Percentiles rank a stretch among this genome's conserved stretches.
Evolutionary conservation across 2,797 vertebrate genomes (phyloP).

Genomic region (Chrysocyon brachyurus): DNA sequence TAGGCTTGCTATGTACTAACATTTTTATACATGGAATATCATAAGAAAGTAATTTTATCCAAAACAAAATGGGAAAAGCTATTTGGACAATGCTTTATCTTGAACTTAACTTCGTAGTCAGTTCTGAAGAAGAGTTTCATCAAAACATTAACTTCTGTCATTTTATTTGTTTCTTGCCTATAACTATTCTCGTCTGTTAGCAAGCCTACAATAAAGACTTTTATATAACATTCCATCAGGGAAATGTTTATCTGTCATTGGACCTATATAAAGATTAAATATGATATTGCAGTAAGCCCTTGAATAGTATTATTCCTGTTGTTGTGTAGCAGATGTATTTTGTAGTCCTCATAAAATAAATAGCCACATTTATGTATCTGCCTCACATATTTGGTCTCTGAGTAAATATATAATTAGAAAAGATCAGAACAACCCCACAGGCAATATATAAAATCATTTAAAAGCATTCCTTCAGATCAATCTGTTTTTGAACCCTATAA

Average conservation of each 20-base stretch:
- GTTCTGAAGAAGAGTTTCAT: conserved; percentile 71
- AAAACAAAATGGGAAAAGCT: conserved; percentile 72
- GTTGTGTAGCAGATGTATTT: conserved; percentile 73
- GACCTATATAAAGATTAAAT: conserved; percentile 80
- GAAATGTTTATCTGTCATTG: conserved; percentile 75
- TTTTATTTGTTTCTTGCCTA: conserved; percentile 74
- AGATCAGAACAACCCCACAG: conserved; percentile 64
- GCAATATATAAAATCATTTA: conserved; percentile 71
- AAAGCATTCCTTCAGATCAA: conserved; percentile 71
- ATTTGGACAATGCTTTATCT: conserved; percentile 72
- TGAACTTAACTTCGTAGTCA: conserved; percentile 72
- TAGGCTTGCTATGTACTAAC: conserved; percentile 41
- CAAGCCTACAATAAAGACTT: conserved; percentile 76
- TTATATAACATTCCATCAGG: conserved; percentile 78
- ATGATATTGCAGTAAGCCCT: conserved; percentile 77
- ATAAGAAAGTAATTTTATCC: conserved; percentile 73
- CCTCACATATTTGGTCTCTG: conserved; percentile 76
- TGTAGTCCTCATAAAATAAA: conserved; percentile 80
- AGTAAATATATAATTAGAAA: conserved; percentile 83
- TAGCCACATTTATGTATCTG: conserved; percentile 76
- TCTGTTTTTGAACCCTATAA: conserved; percentile 63
- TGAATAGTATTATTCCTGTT: conserved; percentile 76
- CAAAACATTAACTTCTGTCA: conserved; percentile 75
- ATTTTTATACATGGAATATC: conserved; percentile 71
- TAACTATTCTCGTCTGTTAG: conserved; percentile 75